phyloP scores from a whole-genome alignment of 2,888 invertebrate genomes.

The Drosophila barbarae region DNA sequence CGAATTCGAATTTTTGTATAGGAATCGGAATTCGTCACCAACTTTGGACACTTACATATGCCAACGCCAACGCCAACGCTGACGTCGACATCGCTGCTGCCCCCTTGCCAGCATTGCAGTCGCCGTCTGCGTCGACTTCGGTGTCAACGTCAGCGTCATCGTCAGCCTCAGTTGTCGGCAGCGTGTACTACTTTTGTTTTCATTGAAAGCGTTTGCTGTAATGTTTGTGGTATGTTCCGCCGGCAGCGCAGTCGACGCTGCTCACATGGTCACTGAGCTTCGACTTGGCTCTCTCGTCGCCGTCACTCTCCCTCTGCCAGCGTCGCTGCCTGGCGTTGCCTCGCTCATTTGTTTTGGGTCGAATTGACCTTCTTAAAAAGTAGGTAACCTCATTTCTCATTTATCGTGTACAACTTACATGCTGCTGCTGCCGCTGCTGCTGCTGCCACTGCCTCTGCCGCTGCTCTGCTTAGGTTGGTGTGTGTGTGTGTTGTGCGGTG shows the following conservation, averaged over 20 bases:
- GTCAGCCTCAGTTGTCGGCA: slow-evolving; percentile 42
- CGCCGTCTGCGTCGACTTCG: slow-evolving; percentile 20
- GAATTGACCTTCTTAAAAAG: slow-evolving; percentile 79
- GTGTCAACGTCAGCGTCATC: slow-evolving; percentile 20
- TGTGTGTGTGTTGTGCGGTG: slow-evolving; percentile 14
- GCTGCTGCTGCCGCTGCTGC: slow-evolving; percentile 40
- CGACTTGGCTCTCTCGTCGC: slow-evolving; percentile 35
- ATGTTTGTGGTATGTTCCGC: slow-evolving; percentile 64
- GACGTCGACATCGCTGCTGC: slow-evolving; percentile 30
- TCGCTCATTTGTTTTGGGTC: slow-evolving; percentile 75
- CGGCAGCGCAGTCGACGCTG: slow-evolving; percentile 47
- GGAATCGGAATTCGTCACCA: slow-evolving; percentile 55
- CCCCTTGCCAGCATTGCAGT: slow-evolving; percentile 43
- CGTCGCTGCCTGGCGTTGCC: slow-evolving; percentile 54
- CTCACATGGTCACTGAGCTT: slow-evolving; percentile 75
- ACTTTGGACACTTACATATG: slow-evolving; percentile 38
- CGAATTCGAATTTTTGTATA: slow-evolving; percentile 14
- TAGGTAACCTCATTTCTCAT: slow-evolving; percentile 79
- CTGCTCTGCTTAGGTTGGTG: slow-evolving; percentile 14
- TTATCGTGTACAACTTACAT: slow-evolving; percentile 77
- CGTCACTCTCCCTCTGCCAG: slow-evolving; percentile 33
- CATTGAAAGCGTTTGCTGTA: slow-evolving; percentile 74
- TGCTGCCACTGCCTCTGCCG: not conserved
- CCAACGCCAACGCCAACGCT: slow-evolving; percentile 38
- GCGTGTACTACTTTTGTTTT: slow-evolving; percentile 73